Base-by-base conservation (phyloP, 2,888 invertebrate species). In the Drosophila setosimentum region DNA sequence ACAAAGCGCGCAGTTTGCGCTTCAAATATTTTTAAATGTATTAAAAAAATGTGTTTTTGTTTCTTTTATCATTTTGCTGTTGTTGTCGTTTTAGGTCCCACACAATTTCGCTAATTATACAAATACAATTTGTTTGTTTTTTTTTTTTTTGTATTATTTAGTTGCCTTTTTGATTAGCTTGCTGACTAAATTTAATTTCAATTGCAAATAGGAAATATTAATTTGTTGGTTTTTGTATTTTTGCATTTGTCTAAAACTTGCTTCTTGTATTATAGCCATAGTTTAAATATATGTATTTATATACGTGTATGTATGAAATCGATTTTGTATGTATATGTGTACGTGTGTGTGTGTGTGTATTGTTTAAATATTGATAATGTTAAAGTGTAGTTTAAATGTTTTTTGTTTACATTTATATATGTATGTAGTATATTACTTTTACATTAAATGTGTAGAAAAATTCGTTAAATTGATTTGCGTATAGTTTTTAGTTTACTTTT, bases 391-490 rank as follows among this genome's bases (percentile, higher is more conserved):
- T 65, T 77, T 66, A 71, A 69, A 70, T 77, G 70, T 57, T 58
- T 67, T 76, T 66, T 64, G 70, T 70, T 73, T 82, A 68, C 40
- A 69, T 55, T 58, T 51, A 76, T 42, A 53, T 49, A 71, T 70
- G 58, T 70, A 65, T 66, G 68, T 63, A 68, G 69, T 72, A 73
- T 62, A 71, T 71, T 89, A 87, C 67, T 73, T 77, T 85, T 90
- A 90, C 83, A 90, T 90, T 88, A 82, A 80, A 85, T 90, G 87
- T 86, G 90, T 86, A 86, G 89, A 86, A 86, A 86, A 86, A 86
- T 86, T 86, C 85, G 85, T 88, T 86, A 83, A 90, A 88, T 90
- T 90, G 85, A 86, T 90, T 90, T 86, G 89, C 86, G 80, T 90
- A 70, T 80, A 80, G 72, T 76, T 73, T 68, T 64, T 81, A 54